Base-by-base conservation (phyloP, 2,113 vertebrate species). In the Epinephelus cyanopodus region DNA sequence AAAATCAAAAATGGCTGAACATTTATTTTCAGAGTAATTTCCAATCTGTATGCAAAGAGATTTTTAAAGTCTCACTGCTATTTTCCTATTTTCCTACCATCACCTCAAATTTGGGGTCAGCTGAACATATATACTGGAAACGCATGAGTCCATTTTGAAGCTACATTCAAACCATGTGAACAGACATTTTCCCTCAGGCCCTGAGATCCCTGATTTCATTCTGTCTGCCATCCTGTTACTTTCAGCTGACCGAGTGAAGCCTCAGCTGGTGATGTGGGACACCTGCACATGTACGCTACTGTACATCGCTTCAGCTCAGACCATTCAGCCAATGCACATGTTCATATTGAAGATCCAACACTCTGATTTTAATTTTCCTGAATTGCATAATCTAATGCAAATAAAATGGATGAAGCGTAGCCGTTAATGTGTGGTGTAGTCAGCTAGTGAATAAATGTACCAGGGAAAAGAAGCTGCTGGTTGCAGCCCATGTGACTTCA, bases 261-360 rank as follows among this genome's bases (percentile, higher is more conserved):
- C 82, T 87, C 90, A 92, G 83, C 81, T 89, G 81, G 81, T 67
- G 66, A 88, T 87, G 60, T 87, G 79, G 86, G 83, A 75, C 89
- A 91, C 88, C 88, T 87, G 87, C 72, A 79, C 62, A 67, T 53
- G 42, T 29, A 50, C 33, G 47, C 57, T 47, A 63, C 84, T 88
- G 88, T 64, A 77, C 6, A 0, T 66, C 69, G 66, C 79, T 37
- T 53, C 63, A 25, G 0, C 56, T 47, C 73, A 60, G 42, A 58
- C 48, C 62, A 29, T n/a, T 9, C 83, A 76, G 66, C 45, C 37
- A 18, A 3, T 60, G 19, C 23, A 60, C 39, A 29, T 53, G 54
- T 29, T 25, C 27, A 25, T 57, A 45, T 11, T 61, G 11, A 9
- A 71, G n/a, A 29, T 61, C 57, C 37, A 45, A 47, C 58, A 64